Conservation (phyloP, 2,797 vertebrate species). For the Margarornis squamiger region DNA sequence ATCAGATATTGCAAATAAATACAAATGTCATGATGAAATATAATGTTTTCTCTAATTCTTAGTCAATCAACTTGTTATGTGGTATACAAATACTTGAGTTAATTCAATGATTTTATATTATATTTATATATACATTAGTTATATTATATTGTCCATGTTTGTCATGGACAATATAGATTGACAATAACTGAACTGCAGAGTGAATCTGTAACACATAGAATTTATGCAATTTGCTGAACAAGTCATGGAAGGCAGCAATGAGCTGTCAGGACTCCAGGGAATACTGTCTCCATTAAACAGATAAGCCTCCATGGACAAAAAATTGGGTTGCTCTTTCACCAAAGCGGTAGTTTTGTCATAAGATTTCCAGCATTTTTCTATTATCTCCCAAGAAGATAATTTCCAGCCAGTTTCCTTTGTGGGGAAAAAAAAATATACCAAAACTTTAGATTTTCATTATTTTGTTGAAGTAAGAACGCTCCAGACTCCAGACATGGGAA, state of each 20-base stretch:
- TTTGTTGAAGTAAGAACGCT: neutral
- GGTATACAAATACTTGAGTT: neutral
- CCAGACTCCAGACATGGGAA: neutral
- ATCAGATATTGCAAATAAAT: neutral
- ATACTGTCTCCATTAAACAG: neutral
- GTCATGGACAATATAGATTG: neutral
- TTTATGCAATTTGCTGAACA: neutral
- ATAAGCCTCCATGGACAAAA: neutral
- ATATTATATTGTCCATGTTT: neutral
- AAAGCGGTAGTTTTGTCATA: neutral
- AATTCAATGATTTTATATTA: neutral
- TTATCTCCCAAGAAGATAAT: neutral
- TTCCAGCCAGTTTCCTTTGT: neutral
- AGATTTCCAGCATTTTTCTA: neutral
- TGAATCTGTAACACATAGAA: neutral
- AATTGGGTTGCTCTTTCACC: neutral
- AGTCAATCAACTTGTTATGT: neutral
- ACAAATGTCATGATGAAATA: neutral
- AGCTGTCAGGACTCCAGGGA: neutral
- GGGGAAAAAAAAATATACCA: no score
- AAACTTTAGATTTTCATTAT: neutral
- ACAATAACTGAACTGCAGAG: neutral
- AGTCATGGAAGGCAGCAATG: neutral
- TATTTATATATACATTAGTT: neutral
- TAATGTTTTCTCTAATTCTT: neutral